Evolutionary conservation across 2,888 invertebrate species (phyloP), one percentile per base, ranked within the genome.

Genomic region (Sinopyrophorus schimmeli): DNA sequence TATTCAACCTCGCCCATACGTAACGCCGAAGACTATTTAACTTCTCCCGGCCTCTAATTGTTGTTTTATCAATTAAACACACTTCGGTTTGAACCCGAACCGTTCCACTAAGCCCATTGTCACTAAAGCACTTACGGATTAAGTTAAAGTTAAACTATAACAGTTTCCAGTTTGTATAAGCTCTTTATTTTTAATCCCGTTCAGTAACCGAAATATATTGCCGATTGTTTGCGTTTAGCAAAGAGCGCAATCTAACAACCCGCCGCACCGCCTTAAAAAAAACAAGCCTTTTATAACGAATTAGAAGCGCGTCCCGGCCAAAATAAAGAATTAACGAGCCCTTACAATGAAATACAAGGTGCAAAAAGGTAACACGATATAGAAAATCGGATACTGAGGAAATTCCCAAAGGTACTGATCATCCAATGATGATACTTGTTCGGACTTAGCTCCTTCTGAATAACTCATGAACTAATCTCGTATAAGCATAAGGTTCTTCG

Each of bases 381-480:
- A 38, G 38, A 38, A 44, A 46, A 46, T 46, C 46, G 30, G 31
- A 46, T 46, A 26, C 28, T 44, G 28, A 21, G 12, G 31, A 16
- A 38, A 38, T 38, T 46, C 46, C 31, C 46, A n/a, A 31, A 16
- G 46, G 46, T 17, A 28, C 46, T 38, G 46, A 31, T 46, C 37
- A 38, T 46, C 37, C 46, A 38, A 46, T 38, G 46, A 46, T 38
- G 46, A 46, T 38, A 31, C 44, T 44, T 44, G 44, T 28, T 44
- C 44, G 37, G 44, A 35, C 46, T 44, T 44, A 44, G 44, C 30
- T 37, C 35, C 44, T 44, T 37, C 37, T 46, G 46, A 46, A 46
- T 46, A 46, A 46, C 46, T 38, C 46, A 46, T 46, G 46, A 46
- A 46, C 31, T 46, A 46, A 46, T 46, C 46, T 46, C 38, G 46